Percentiles rank a stretch among this genome's conserved stretches.
These are phyloP conservation scores for Metaphire vulgaris DNA, from an alignment of 1,140 invertebrate genomes.

Conservation along the genomic window DNA sequence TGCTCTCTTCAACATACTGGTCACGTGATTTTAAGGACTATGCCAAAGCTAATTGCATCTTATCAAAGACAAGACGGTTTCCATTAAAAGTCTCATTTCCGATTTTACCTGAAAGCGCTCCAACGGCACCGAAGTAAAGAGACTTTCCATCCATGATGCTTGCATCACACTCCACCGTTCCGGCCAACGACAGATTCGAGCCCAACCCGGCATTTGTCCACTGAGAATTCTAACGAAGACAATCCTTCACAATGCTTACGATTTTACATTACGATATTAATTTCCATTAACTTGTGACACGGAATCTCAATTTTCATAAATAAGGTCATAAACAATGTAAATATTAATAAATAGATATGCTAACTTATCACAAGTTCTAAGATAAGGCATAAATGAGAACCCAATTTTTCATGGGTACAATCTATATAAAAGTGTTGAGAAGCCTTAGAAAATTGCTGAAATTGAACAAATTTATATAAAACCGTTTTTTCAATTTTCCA, in stretches of 20 bases:
- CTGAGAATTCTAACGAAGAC: slow-evolving; percentile 59
- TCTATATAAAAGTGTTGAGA: too few species aligned
- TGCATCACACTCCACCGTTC: slow-evolving; percentile 84
- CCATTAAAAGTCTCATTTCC: too few species aligned
- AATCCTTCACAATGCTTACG: slow-evolving; percentile 6
- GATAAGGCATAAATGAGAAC: background rate
- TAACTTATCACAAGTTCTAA: slow-evolving; percentile 17
- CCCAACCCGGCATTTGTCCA: slow-evolving; percentile 88
- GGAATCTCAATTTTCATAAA: background rate
- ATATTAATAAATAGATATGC: slow-evolving; percentile 14
- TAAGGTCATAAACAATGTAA: slow-evolving; percentile 16
- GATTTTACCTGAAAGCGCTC: slow-evolving; percentile 45
- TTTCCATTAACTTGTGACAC: background rate
- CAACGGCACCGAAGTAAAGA: slow-evolving; percentile 74
- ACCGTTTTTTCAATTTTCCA: too few species aligned
- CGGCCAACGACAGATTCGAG: slow-evolving; percentile 78
- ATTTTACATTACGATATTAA: background rate
- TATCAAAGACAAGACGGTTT: too few species aligned
- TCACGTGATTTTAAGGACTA: too few species aligned
- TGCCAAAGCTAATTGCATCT: too few species aligned
- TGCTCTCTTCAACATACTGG: too few species aligned
- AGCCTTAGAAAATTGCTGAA: too few species aligned
- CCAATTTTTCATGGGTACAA: too few species aligned
- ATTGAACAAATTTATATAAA: too few species aligned
- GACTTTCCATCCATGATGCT: slow-evolving; percentile 80